Evolutionary conservation across 1,140 invertebrate genomes (phyloP).

Genomic region (Bombus sibiricus): DNA sequence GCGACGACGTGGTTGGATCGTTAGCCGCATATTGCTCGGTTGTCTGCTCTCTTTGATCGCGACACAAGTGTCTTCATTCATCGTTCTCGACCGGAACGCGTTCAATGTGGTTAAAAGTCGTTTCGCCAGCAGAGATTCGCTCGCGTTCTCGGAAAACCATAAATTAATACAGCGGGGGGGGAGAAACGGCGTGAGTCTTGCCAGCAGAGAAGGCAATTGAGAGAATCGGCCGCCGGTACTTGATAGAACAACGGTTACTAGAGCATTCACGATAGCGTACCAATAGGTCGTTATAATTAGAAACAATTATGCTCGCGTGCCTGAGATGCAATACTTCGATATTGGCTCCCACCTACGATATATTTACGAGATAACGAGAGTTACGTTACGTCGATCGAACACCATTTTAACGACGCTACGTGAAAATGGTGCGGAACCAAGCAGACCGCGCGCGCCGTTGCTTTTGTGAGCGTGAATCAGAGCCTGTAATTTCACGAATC

Average conservation of each 20-base stretch:
- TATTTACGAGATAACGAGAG: neutral
- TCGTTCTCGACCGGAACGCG: neutral
- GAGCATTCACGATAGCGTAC: slow-evolving; percentile 38
- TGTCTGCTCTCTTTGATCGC: slow-evolving; percentile 32
- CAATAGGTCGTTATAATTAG: slow-evolving; percentile 50
- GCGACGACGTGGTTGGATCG: slow-evolving; percentile 13
- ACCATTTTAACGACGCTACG: slow-evolving; percentile 6
- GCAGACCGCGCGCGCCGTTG: neutral
- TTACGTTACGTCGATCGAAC: slow-evolving; percentile 31
- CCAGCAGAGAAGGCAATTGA: neutral
- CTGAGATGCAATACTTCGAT: slow-evolving; percentile 18
- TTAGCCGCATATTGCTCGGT: slow-evolving; percentile 3
- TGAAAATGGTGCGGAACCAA: slow-evolving; percentile 49
- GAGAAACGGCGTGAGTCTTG: too few relatives aligned
- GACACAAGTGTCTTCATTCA: slow-evolving; percentile 51
- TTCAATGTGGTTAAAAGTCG: slow-evolving; percentile 16
- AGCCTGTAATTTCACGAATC: slow-evolving; percentile 51
- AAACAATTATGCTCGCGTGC: slow-evolving; percentile 47
- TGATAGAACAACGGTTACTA: slow-evolving; percentile 36
- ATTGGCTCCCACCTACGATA: neutral
- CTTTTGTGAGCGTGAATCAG: slow-evolving; percentile 45
- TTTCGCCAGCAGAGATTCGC: neutral
- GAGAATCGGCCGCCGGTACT: neutral
- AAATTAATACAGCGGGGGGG: neutral
- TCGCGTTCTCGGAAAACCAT: slow-evolving; percentile 27